phyloP scores from a whole-genome alignment of 2,113 vertebrate genomes.

The Zootoca vivipara region DNA sequence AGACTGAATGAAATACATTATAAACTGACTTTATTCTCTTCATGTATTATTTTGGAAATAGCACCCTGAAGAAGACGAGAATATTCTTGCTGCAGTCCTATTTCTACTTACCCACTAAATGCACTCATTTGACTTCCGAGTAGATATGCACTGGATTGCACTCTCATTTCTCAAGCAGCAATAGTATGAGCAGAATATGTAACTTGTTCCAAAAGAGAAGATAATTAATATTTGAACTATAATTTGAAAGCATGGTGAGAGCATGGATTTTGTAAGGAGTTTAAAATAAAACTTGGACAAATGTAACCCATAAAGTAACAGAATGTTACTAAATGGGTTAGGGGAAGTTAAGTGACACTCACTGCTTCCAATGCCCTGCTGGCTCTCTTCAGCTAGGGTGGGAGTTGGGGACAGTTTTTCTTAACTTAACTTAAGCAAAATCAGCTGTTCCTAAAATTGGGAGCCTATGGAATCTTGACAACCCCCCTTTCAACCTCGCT shows the following conservation, averaged over 20 bases:
- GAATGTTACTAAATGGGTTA: too few relatives aligned
- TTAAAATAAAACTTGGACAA: too few relatives aligned
- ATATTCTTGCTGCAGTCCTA: neutral
- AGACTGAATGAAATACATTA: neutral
- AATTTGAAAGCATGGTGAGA: neutral
- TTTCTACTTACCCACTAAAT: neutral
- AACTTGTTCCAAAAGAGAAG: neutral
- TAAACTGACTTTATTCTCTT: neutral
- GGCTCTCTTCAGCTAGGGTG: too few relatives aligned
- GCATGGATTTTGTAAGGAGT: too few relatives aligned
- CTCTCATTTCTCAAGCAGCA: neutral
- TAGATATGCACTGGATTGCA: neutral
- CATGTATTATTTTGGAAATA: conserved; percentile 39
- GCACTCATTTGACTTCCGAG: neutral
- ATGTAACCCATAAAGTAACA: too few relatives aligned
- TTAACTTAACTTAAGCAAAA: too few relatives aligned
- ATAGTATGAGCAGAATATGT: neutral
- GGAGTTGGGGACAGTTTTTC: too few relatives aligned
- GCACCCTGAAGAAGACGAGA: neutral
- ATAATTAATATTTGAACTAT: neutral
- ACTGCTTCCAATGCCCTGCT: too few relatives aligned
- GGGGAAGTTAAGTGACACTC: too few relatives aligned
- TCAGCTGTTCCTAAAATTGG: too few relatives aligned
- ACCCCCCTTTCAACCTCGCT: too few relatives aligned
- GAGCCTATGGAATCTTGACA: too few relatives aligned